phyloP scores from a whole-genome alignment of 2,113 vertebrate genomes.

The Brachypteracias leptosomus region DNA sequence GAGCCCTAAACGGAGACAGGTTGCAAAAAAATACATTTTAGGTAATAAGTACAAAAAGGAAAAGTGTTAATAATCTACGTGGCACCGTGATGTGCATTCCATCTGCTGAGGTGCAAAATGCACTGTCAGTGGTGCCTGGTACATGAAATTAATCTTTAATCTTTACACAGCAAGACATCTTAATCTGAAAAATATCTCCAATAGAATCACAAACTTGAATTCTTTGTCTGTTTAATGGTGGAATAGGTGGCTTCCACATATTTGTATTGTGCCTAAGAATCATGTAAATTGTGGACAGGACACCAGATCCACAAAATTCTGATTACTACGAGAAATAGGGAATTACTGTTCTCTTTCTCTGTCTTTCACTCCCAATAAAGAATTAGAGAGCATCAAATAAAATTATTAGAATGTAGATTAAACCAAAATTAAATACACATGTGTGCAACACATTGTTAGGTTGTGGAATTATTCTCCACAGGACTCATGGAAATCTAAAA shows the following conservation, averaged over 20 bases:
- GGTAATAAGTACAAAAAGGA: neutral
- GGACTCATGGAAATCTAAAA: neutral
- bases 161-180: neutral
- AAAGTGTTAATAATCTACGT: neutral
- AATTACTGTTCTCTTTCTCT: neutral
- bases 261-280: neutral
- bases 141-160: slow-evolving; percentile 17
- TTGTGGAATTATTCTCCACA: neutral
- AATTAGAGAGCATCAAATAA: neutral
- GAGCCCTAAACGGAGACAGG: too few species aligned
- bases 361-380: neutral
- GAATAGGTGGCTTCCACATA: neutral
- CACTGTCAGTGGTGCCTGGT: neutral
- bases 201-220: neutral
- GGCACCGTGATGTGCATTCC: neutral
- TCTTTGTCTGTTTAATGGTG: neutral
- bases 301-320: neutral
- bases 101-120: slow-evolving; percentile 6
- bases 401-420: neutral
- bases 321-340: neutral
- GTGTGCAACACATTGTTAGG: neutral
- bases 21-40: slow-evolving; percentile 5
- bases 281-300: neutral
- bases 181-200: neutral
- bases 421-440: neutral